phyloP scores from a whole-genome alignment of 1,140 invertebrate species.

The Bombus cullumanus region DNA sequence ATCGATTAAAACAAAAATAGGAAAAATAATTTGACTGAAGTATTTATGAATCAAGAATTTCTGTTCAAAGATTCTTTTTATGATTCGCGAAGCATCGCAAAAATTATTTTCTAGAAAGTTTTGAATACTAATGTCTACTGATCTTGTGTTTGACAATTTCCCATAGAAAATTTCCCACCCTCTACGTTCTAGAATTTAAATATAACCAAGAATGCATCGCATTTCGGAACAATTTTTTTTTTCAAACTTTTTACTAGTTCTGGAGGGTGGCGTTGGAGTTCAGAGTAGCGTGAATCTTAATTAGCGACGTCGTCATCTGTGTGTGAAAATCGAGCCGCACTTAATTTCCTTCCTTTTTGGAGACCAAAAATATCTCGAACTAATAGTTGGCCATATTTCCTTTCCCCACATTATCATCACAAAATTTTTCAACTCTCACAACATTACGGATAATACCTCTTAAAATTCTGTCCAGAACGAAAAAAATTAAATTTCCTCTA shows the following conservation, averaged over 20 bases:
- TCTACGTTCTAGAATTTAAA: background rate
- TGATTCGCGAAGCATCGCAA: too few species aligned
- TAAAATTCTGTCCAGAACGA: too few species aligned
- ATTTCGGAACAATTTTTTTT: background rate
- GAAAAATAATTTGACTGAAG: too few species aligned
- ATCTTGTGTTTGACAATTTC: too few species aligned
- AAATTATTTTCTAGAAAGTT: too few species aligned
- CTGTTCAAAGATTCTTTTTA: too few species aligned
- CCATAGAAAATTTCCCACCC: background rate
- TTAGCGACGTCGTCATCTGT: slow-evolving; percentile 12
- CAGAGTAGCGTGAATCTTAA: slow-evolving; percentile 29
- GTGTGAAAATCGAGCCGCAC: slow-evolving; percentile 6
- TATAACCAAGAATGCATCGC: slow-evolving; percentile 2
- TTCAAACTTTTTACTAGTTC: background rate
- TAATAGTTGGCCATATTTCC: background rate
- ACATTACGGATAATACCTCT: too few species aligned
- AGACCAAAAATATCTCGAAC: background rate
- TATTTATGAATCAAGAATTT: too few species aligned
- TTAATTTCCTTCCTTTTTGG: background rate
- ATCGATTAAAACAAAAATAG: too few species aligned
- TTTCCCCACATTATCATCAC: background rate
- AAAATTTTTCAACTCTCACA: background rate
- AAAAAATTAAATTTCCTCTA: too few species aligned
- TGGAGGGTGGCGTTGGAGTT: background rate
- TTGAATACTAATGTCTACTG: too few species aligned